Conservation (phyloP, 2,113 vertebrate genomes). For the Aix galericulata region DNA sequence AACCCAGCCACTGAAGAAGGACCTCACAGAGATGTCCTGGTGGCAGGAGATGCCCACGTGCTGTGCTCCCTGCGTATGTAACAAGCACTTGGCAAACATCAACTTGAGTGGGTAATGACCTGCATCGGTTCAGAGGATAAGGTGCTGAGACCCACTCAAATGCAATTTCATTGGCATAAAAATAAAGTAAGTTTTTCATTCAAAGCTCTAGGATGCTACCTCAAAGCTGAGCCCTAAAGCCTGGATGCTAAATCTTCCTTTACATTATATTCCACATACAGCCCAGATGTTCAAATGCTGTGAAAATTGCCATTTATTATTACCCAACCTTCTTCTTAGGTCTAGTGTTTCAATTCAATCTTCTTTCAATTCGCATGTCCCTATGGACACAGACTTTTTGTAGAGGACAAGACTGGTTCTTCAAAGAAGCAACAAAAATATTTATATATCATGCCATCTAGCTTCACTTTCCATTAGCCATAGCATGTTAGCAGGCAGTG, state of each 20-base stretch:
- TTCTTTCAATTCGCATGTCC: neutral
- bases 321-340: neutral
- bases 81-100: neutral
- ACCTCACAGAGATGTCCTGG: rapidly evolving
- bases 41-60: neutral
- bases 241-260: neutral
- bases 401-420: neutral
- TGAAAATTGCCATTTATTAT: neutral
- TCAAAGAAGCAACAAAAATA: neutral
- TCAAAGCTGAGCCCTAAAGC: neutral
- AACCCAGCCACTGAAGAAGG: neutral
- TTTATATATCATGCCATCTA: neutral
- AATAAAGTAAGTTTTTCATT: neutral
- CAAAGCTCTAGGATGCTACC: neutral
- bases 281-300: neutral
- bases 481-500: neutral
- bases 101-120: neutral
- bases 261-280: neutral
- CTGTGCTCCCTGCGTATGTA: neutral
- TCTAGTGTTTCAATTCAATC: neutral
- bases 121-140: neutral
- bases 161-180: neutral
- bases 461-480: neutral
- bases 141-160: neutral
- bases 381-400: neutral